phyloP scores from a whole-genome alignment of 2,888 invertebrate genomes.

The Criorhina ranunculi region DNA sequence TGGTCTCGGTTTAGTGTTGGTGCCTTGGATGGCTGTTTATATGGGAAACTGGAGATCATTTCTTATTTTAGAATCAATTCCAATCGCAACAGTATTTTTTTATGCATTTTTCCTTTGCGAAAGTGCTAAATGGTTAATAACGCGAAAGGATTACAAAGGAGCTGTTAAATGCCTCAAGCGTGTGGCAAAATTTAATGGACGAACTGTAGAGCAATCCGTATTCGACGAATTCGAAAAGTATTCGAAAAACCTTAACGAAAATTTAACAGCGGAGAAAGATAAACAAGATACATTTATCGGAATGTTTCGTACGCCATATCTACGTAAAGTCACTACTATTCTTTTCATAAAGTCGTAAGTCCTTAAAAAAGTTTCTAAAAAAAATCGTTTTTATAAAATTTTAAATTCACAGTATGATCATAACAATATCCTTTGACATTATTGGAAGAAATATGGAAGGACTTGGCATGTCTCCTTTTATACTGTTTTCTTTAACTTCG shows the following conservation, averaged over 20 bases:
- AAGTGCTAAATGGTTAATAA: slow-evolving; percentile 87
- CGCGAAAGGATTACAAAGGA: slow-evolving; percentile 85
- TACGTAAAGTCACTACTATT: slow-evolving; percentile 86
- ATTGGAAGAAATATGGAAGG: slow-evolving; percentile 86
- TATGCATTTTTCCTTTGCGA: slow-evolving; percentile 86
- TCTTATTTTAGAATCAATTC: slow-evolving; percentile 85
- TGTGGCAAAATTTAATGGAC: slow-evolving; percentile 86
- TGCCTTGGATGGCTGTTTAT: slow-evolving; percentile 85
- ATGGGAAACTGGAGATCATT: slow-evolving; percentile 85
- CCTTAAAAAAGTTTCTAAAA: background rate
- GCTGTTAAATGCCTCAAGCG: slow-evolving; percentile 85
- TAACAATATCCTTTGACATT: slow-evolving; percentile 86
- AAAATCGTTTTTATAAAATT: background rate
- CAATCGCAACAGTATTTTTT: slow-evolving; percentile 84
- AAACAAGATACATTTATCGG: slow-evolving; percentile 84
- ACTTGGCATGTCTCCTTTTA: slow-evolving; percentile 85
- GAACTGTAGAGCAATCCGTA: slow-evolving; percentile 83
- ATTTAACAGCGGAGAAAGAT: slow-evolving; percentile 72
- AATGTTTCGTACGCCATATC: slow-evolving; percentile 85
- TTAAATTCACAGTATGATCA: slow-evolving; percentile 85
- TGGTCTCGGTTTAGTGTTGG: slow-evolving; percentile 85
- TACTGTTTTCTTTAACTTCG: slow-evolving; percentile 86
- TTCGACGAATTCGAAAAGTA: slow-evolving; percentile 84
- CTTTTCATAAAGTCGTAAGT: slow-evolving; percentile 87
- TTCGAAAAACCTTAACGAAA: slow-evolving; percentile 79